These are phyloP conservation scores for Nipponacmea schrenckii DNA, from an alignment of 2,888 invertebrate genomes.

Conservation along the genomic window DNA sequence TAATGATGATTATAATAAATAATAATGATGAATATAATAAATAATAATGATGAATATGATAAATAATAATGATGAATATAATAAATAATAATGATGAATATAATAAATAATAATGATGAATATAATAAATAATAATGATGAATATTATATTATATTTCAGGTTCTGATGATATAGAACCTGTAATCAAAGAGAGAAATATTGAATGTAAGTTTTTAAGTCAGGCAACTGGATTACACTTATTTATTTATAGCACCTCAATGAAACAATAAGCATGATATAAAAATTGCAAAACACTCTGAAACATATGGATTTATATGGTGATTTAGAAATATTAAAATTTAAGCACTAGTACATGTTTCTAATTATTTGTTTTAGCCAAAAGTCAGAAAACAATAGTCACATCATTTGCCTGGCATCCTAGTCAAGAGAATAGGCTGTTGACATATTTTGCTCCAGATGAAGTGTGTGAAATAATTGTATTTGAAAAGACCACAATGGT, in stretches of 20 bases:
- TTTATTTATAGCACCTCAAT: neutral
- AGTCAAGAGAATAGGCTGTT: slow-evolving; percentile 81
- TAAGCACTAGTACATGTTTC: neutral
- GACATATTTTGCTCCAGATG: slow-evolving; percentile 75
- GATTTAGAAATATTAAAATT: neutral
- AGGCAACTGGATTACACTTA: no score
- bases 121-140: no score
- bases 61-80: no score
- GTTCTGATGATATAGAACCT: slow-evolving; percentile 78
- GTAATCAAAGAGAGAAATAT: slow-evolving; percentile 78
- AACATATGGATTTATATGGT: neutral
- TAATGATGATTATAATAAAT: no score
- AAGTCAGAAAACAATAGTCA: slow-evolving; percentile 68
- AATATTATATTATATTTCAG: no score
- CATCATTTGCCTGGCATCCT: slow-evolving; percentile 90
- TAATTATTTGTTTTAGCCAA: slow-evolving; percentile 39
- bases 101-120: no score
- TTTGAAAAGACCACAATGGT: slow-evolving; percentile 82
- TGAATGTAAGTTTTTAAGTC: slow-evolving; percentile 45
- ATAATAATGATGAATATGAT: no score
- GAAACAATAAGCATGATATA: neutral
- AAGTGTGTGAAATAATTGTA: slow-evolving; percentile 80
- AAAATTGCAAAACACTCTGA: neutral
- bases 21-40: no score
- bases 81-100: no score